Percentiles rank a stretch among this genome's conserved stretches.
phyloP scores from a whole-genome alignment of 2,888 invertebrate genomes.

The Philopedon plagiatum region DNA sequence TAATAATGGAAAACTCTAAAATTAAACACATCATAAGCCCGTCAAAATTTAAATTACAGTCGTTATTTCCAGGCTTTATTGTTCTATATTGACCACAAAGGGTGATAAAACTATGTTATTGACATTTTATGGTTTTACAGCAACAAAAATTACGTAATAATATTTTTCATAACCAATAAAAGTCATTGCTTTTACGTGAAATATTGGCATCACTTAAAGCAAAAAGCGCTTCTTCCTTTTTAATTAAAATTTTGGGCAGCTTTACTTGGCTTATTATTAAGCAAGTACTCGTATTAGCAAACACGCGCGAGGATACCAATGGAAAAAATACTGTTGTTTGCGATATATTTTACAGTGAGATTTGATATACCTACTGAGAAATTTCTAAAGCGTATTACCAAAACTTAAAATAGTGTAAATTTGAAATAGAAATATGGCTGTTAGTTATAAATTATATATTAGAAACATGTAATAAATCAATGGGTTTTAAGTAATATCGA shows the following conservation, averaged over 20 bases:
- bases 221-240: background rate
- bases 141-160: slow-evolving; percentile 3
- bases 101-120: slow-evolving; percentile 14
- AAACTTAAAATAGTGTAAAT: too few relatives aligned
- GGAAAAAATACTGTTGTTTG: too few relatives aligned
- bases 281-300: too few relatives aligned
- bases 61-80: slow-evolving; percentile 13
- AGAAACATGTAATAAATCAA: too few relatives aligned
- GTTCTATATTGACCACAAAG: slow-evolving; percentile 16
- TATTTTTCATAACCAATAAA: slow-evolving; percentile 14
- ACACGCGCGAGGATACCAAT: too few relatives aligned
- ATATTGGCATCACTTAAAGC: background rate
- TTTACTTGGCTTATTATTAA: too few relatives aligned
- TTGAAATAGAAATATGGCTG: too few relatives aligned
- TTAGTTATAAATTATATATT: too few relatives aligned
- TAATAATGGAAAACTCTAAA: slow-evolving; percentile 7
- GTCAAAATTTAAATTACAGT: slow-evolving; percentile 30
- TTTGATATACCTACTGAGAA: too few relatives aligned
- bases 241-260: background rate
- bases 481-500: too few relatives aligned
- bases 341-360: too few relatives aligned
- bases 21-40: slow-evolving; percentile 25
- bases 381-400: too few relatives aligned
- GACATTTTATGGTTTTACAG: slow-evolving; percentile 10
- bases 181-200: background rate